These are phyloP conservation scores for Parnassius orleans DNA, from an alignment of 2,888 invertebrate genomes.

Conservation along the genomic window DNA sequence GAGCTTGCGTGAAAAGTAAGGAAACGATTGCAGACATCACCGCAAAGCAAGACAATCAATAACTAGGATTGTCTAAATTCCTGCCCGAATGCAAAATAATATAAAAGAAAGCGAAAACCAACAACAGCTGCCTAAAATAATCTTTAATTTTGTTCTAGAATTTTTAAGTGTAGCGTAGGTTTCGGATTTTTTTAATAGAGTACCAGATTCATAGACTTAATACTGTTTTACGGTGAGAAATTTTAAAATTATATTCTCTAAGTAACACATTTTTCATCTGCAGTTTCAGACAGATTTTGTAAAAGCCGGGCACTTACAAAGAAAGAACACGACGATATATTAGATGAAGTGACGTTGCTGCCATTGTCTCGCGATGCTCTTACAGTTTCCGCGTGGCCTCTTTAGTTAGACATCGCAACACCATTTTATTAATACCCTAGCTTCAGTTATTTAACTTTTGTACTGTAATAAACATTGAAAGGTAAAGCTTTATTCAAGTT, in stretches of 20 bases:
- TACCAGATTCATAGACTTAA: background rate
- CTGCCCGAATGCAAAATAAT: no score
- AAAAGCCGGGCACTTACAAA: conserved; percentile 2
- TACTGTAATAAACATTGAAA: background rate
- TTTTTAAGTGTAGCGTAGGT: background rate
- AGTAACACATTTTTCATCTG: background rate
- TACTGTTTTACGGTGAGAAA: background rate
- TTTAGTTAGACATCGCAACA: conserved; percentile 18
- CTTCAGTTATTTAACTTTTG: background rate
- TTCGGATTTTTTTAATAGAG: background rate
- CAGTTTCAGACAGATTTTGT: background rate
- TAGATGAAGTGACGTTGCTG: conserved; percentile 14
- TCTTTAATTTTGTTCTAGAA: background rate
- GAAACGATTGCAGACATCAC: no score
- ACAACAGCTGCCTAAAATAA: no score
- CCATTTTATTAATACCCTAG: conserved; percentile 17
- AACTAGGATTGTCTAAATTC: no score
- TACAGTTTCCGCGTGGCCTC: conserved; percentile 23
- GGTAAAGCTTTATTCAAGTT: background rate
- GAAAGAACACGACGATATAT: conserved; percentile 21
- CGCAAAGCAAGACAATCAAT: no score
- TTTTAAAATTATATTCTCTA: background rate
- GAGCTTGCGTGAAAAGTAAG: no score
- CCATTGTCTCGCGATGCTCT: conserved; percentile 16
- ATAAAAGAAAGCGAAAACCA: no score